Conservation (phyloP, 2,797 vertebrate species). For the Glyptemys insculpta region DNA sequence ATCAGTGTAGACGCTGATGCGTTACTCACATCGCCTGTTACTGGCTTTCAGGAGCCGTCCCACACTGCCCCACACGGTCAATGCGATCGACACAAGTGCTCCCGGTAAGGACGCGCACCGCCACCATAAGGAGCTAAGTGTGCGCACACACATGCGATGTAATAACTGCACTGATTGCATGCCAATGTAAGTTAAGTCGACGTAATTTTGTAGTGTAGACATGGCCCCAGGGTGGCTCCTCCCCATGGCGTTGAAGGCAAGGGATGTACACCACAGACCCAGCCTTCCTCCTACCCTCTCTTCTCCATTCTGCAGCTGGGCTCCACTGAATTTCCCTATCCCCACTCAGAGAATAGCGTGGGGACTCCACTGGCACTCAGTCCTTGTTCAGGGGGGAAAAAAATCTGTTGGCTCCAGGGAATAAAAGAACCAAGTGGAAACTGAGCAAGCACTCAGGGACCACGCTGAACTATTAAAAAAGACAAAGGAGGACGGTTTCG, state of each 20-base stretch:
- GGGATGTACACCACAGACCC: background rate
- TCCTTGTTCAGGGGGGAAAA: background rate
- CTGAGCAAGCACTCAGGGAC: background rate
- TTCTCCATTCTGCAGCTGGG: background rate
- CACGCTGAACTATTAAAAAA: background rate
- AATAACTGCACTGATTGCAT: too few species aligned
- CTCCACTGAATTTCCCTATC: background rate
- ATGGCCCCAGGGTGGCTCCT: background rate
- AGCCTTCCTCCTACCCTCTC: background rate
- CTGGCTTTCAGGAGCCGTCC: too few species aligned
- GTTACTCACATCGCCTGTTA: too few species aligned
- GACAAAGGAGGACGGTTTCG: background rate
- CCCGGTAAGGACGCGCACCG: too few species aligned
- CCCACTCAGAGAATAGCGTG: background rate
- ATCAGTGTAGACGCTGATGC: too few species aligned
- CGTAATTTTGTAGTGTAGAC: too few species aligned
- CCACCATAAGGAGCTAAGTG: too few species aligned
- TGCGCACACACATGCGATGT: too few species aligned
- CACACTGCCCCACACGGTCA: too few species aligned
- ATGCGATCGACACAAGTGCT: too few species aligned
- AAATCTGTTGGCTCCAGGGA: background rate
- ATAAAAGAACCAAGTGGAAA: background rate
- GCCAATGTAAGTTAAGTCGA: too few species aligned
- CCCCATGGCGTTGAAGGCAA: background rate
- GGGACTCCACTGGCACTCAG: background rate